Base-by-base conservation (phyloP, 2,888 invertebrate genomes). In the Conchocele bisecta region DNA sequence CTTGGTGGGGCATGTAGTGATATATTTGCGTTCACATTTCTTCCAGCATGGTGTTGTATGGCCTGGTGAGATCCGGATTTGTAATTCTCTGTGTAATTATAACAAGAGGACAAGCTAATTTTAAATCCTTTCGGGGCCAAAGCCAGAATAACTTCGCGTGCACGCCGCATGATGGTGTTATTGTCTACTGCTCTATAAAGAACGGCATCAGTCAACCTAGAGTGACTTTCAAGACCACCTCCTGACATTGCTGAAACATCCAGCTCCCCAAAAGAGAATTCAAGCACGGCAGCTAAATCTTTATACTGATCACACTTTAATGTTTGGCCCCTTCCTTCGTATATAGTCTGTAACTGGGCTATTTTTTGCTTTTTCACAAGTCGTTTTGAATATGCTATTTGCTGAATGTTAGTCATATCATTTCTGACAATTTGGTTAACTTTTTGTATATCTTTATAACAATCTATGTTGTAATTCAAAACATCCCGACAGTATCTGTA, bases 31-130 rank as follows among this genome's bases (percentile, higher is more conserved):
- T 50, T 50, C 7, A 28, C 29, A 50, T 50, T 50, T 28, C 26
- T 24, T 50, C 29, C 50, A 6, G 50, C 50, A 50, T 50, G 50
- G 29, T 50, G 50, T 17, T 50, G 50, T 5, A 28, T 28, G n/a
- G 50, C 50, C 31, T 50, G 50, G 17, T 28, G 26, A 9, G 9
- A n/a, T 13, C n/a, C 26, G 7, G 29, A 9, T 3, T 24, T 7
- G 29, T 50, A 50, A 28, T 50, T 50, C 17, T 50, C 50, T 15
- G 50, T 50, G 28, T 50, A 50, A 15, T 50, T 50, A 15, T 50
- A 50, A n/a, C 50, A 50, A 7, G 50, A 11, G 15, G 50, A 50
- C 4, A 50, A 11, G 7, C 29, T 29, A n/a, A 28, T 50, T n/a
- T 50, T 6, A n/a, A 50, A 50, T 15, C n/a, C 15, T 2, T 50